Base-by-base conservation (phyloP, 2,113 vertebrate species). In the Aldabrachelys gigantea region DNA sequence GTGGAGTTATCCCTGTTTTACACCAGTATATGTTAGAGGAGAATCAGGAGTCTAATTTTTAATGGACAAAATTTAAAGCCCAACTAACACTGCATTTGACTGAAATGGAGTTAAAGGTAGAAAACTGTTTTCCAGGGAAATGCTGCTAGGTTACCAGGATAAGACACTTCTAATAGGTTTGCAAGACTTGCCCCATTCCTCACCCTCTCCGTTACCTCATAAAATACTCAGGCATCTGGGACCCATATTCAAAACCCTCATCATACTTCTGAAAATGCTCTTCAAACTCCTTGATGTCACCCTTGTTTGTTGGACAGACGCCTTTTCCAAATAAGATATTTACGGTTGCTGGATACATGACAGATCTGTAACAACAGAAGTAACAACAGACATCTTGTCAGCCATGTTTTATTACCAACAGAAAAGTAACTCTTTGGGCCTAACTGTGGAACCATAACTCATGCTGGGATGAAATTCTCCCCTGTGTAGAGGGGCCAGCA, bases 331-430 rank as follows among this genome's bases (percentile, higher is more conserved):
- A 98, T 80, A 99, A 86, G 10, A 94, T 97, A 83, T 98, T 98
- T 95, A 98, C 96, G 49, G 97, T 98, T 1, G 97, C 98, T 56
- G 99, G 98, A 91, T 98, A 99, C 98, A 99, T 97, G 49, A 98
- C 80, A 16, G 87, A 82, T 96, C 98, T 99, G 96, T 13, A 91
- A 97, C 35, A 35, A 97, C 7, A 97, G 87, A 89, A 86, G 47
- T 47, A 47, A 47, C 47, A 47, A 49, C 47, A 49, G 47, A 49
- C 47, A 87, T 38, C n/a, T 72, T 65, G 83, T 72, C 65, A 79
- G 41, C 57, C 19, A 57, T 0, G 0, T 0, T 80, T 52, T 38
- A 49, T 52, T 90, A 57, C 54, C 80, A 44, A 0, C 19, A 12
- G 5, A 5, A 47, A 29, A 91, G 87, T 27, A 54, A 52, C 41